A percentile compares a stretch with the other conserved stretches of the same genome.
Conservation (phyloP, 2,113 vertebrate species). For the Orycteropus afer region DNA sequence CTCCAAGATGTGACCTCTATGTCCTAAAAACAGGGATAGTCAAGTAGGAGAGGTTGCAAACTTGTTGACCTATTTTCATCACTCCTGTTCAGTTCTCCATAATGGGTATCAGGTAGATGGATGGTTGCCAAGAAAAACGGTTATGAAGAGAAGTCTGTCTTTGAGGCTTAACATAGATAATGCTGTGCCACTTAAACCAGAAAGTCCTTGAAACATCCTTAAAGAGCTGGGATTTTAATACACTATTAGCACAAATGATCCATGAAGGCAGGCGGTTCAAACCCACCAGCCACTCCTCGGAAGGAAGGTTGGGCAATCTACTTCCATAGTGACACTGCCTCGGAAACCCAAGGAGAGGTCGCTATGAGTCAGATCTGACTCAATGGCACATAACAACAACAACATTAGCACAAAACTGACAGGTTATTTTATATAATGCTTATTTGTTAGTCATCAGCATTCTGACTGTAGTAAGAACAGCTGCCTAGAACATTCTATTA, state of each 20-base stretch:
- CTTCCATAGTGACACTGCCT: no score
- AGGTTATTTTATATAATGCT: background rate
- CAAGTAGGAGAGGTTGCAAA: background rate
- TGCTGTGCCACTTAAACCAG: background rate
- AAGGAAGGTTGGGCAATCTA: no score
- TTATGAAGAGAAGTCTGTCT: background rate
- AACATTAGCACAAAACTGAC: background rate
- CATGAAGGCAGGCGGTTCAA: no score
- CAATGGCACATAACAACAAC: no score
- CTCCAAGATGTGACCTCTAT: background rate
- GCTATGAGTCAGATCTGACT: no score
- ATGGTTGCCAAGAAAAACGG: background rate
- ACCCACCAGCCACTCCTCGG: no score
- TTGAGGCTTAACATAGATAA: background rate
- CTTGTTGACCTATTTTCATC: background rate
- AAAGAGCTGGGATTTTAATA: background rate
- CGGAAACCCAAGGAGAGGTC: no score
- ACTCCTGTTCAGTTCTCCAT: background rate
- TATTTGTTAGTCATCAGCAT: background rate
- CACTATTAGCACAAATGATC: no score
- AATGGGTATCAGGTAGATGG: background rate
- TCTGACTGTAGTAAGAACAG: background rate
- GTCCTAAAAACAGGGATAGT: background rate
- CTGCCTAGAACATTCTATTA: background rate
- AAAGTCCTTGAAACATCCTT: background rate